Evolutionary conservation across 2,888 invertebrate genomes (phyloP), one percentile per base, ranked within the genome.

Genomic region (Trichopria drosophilae): DNA sequence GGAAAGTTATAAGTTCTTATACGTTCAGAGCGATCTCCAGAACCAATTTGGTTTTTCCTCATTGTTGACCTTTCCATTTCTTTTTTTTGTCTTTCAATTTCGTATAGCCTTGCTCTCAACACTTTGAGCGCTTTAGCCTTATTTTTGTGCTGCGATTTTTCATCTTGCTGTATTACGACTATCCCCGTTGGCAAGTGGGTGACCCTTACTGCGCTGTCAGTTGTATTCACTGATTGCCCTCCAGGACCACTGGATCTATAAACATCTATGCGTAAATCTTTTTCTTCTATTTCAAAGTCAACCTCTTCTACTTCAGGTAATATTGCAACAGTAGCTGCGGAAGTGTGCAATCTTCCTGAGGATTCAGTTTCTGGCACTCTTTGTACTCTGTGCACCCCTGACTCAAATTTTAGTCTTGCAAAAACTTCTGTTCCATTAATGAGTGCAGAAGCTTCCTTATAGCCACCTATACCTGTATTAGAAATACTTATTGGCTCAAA

Each of bases 161-260:
- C 46, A 32, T 44, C 45, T 40, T 53, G 53, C 19, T 13, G 36
- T 23, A 12, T 18, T 29, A 53, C 53, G 23, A 44, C 32, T 22
- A 50, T 42, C 10, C 50, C 50, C 5, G 53, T 53, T 35, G 53
- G 53, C n/a, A 50, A 12, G 28, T 53, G 53, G 12, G 50, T 50
- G 19, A 53, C 31, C 13, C 53, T 12, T n/a, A 53, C 37, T n/a
- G 53, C 53, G 9, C 24, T 24, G 18, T 53, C 50, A 20, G 53
- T 53, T 23, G 49, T 53, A 46, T 53, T 53, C 16, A 53, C 53
- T 13, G 28, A 32, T 29, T 53, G 53, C 22, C 53, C 53, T 9
- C 53, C 53, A 15, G 49, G 20, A 12, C 53, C 53, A 15, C 15
- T 16, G 13, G 53, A 20, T 29, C 53, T 26, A 39, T 49, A 53